A percentile compares a stretch with the other conserved stretches of the same genome.
Evolutionary conservation across 53 echinoderm and acorn worm genomes (phyloP).

Genomic region (Pentamera pediparva): DNA sequence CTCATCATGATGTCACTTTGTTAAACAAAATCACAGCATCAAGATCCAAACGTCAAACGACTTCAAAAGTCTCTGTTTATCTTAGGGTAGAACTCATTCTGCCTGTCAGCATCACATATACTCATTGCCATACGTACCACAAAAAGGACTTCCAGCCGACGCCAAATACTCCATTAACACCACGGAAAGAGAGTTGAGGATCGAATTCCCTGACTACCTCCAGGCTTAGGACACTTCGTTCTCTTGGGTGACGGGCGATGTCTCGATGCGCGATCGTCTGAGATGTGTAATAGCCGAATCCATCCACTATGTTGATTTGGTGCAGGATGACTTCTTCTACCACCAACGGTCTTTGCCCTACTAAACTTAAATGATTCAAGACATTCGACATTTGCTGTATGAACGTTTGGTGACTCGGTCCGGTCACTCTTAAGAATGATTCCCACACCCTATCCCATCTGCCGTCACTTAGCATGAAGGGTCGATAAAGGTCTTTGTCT

Average conservation of each 20-base stretch:
- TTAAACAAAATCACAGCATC: too few relatives aligned
- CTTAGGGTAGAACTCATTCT: too few relatives aligned
- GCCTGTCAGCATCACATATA: too few relatives aligned
- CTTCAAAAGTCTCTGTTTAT: too few relatives aligned
- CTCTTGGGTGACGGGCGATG: background rate
- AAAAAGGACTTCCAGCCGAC: constrained; percentile 41
- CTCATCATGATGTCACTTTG: too few relatives aligned
- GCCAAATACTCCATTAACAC: constrained; percentile 37
- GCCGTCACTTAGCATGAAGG: constrained; percentile 11
- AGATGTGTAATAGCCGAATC: constrained; percentile 4
- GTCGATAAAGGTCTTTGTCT: constrained; percentile 2
- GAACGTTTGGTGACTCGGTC: background rate
- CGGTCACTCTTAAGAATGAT: background rate
- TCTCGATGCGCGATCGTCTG: background rate
- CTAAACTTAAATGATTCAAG: background rate
- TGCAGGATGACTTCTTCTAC: background rate
- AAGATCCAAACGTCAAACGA: too few relatives aligned
- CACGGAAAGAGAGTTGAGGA: constrained; percentile 6
- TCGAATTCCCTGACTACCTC: constrained; percentile 4
- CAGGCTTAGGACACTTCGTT: background rate
- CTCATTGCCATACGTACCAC: constrained; percentile 39
- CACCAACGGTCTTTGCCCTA: background rate
- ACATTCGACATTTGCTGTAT: constrained; percentile 8
- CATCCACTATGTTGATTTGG: constrained; percentile 10
- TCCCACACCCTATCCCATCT: constrained; percentile 27